Evolutionary conservation across 2,113 vertebrate species (phyloP), one percentile per base, ranked within the genome.

Genomic region (Astur gentilis): DNA sequence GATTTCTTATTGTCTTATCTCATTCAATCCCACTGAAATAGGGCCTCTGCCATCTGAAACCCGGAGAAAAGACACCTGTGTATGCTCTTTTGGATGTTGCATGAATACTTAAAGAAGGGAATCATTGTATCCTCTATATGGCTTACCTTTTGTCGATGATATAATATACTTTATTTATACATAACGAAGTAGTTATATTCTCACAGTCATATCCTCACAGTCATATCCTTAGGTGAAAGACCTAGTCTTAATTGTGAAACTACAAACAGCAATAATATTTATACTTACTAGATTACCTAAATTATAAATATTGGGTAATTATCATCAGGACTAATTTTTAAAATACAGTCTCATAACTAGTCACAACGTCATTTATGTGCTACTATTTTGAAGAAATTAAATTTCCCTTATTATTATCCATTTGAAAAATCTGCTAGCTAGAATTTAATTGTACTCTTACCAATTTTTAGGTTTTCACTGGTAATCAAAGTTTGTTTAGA

Each of bases 401-500:
- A 5, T 91, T 87, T 61, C 2, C 5, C 5, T 67, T 83, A 2
- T 57, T 75, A 10, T 80, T 72, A 87, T 50, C 7, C 32, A 13
- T 65, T 90, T 75, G 26, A 84, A 83, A 79, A 91, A 49, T 2
- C 16, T 83, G 7, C 15, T 80, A 6, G 7, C 25, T 83, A 89
- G 13, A 62, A 83, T 70, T 42, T 69, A 89, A 71, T 92, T 82
- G 36, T 80, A 73, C 44, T 25, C 23, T 79, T 83, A 94, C n/a
- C 16, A 67, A 14, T 58, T 75, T 64, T 82, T 55, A 79, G 6
- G 32, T 57, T 92, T 87, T 60, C 57, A 52, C 6, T 27, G 45
- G 47, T 79, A 95, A 92, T 89, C 79, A 85, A 87, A 95, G 45
- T 83, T 95, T 90, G 60, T 94, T 96, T 95, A 78, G 69, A 87